phyloP scores from a whole-genome alignment of 1,140 invertebrate genomes.

The Hycleus phaleratus region DNA sequence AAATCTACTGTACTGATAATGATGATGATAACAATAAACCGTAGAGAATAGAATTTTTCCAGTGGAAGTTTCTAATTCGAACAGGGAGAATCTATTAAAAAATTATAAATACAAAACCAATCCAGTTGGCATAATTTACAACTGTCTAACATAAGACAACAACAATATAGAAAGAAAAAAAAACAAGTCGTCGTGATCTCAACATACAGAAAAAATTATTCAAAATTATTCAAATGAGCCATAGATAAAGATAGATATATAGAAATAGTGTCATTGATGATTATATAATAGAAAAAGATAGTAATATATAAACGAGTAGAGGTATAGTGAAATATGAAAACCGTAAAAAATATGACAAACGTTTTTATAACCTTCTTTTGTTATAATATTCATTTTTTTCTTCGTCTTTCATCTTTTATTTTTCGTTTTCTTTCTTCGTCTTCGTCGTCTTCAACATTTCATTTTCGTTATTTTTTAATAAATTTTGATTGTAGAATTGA shows the following conservation, averaged over 20 bases:
- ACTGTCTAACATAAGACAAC: constrained; percentile 18
- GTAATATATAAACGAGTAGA: background rate
- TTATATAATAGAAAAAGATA: background rate
- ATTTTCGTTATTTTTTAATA: constrained; percentile 32
- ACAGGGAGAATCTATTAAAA: constrained; percentile 14
- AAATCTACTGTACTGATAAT: too few relatives aligned
- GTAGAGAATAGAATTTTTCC: too few relatives aligned
- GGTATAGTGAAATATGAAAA: constrained; percentile 32
- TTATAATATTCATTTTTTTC: constrained; percentile 32
- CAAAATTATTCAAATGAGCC: constrained; percentile 35
- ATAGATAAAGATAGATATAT: constrained; percentile 14
- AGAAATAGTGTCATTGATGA: background rate
- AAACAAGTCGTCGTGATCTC: background rate
- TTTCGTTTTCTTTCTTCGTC: constrained; percentile 21
- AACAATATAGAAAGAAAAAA: background rate
- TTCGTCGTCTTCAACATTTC: constrained; percentile 28
- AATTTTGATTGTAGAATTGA: constrained; percentile 12
- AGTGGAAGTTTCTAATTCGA: too few relatives aligned
- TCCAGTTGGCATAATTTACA: constrained; percentile 17
- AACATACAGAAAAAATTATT: constrained; percentile 31
- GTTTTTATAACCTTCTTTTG: constrained; percentile 28
- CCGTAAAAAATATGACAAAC: constrained; percentile 37
- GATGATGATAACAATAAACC: too few relatives aligned
- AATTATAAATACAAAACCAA: constrained; percentile 13
- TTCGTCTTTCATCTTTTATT: constrained; percentile 23